A percentile compares a stretch with the other conserved stretches of the same genome.
These are phyloP conservation scores for Syngnathus floridae DNA, from an alignment of 2,113 vertebrate species.

Conservation along the genomic window DNA sequence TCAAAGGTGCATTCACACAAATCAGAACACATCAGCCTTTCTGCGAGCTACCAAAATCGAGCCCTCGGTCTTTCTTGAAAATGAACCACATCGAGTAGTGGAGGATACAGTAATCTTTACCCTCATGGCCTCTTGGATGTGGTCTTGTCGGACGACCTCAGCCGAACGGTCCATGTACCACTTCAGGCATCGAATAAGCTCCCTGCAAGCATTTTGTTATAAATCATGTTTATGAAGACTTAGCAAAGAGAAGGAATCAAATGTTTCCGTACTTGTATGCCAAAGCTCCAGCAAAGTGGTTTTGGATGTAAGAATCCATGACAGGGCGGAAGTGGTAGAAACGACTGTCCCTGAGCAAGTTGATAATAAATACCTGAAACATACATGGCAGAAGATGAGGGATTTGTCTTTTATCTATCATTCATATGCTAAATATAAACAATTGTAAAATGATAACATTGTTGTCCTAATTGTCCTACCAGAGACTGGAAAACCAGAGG, in stretches of 20 bases:
- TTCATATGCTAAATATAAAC: not conserved
- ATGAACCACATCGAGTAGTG: not conserved
- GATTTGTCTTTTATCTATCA: not conserved
- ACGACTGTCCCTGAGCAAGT: constrained; percentile 95
- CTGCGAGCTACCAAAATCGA: too few species aligned
- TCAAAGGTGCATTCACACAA: too few species aligned
- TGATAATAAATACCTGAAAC: constrained; percentile 82
- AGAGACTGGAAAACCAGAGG: constrained; percentile 91
- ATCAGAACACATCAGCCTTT: too few species aligned
- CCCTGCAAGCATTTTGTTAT: constrained; percentile 66
- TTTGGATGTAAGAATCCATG: constrained; percentile 96
- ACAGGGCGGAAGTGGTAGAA: constrained; percentile 96
- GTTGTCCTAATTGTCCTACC: constrained; percentile 70
- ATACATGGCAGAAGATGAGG: not conserved
- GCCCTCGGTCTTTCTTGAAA: too few species aligned
- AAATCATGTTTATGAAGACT: not conserved
- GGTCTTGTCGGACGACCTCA: constrained; percentile 89
- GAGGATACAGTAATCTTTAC: constrained; percentile 62
- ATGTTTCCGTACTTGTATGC: constrained; percentile 86
- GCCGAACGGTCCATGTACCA: constrained; percentile 97
- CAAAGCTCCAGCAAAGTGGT: constrained; percentile 94
- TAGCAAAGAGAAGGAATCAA: not conserved
- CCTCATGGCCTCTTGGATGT: constrained; percentile 96
- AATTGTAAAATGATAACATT: not conserved
- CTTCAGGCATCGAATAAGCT: constrained; percentile 93